Evolutionary conservation across 2,888 invertebrate species (phyloP).

Genomic region (Nephrotoma flavescens): DNA sequence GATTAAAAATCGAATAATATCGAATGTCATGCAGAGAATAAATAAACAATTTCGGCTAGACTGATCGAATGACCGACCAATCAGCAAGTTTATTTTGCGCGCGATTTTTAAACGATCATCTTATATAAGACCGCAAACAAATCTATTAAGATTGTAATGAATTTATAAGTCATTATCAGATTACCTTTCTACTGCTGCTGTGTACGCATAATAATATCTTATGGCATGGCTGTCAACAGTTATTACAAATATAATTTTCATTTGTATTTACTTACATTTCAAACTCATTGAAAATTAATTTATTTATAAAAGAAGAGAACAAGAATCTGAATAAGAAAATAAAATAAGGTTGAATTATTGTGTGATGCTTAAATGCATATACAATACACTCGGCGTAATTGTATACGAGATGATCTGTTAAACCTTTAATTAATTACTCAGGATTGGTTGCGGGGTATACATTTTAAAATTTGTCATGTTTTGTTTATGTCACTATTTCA

Average conservation of each 20-base stretch:
- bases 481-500: not conserved
- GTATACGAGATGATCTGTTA: not conserved
- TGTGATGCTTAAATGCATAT: not conserved
- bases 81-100: not conserved
- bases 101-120: not conserved
- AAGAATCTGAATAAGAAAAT: not conserved
- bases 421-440: not conserved
- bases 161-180: not conserved
- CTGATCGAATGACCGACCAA: not conserved
- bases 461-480: not conserved
- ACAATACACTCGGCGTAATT: not conserved
- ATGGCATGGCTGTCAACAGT: not conserved
- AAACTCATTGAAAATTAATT: not conserved
- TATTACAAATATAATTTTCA: not conserved
- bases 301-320: not conserved
- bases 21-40: not conserved
- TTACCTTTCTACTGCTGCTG: not conserved
- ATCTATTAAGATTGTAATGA: not conserved
- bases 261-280: not conserved
- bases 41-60: not conserved
- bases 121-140: not conserved
- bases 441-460: not conserved
- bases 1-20: not conserved
- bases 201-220: not conserved
- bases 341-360: not conserved